Percentiles rank a stretch among this genome's conserved stretches.
These are phyloP conservation scores for Microcebus ravelobensis DNA, from an alignment of 2,113 vertebrate genomes.

Conservation along the genomic window DNA sequence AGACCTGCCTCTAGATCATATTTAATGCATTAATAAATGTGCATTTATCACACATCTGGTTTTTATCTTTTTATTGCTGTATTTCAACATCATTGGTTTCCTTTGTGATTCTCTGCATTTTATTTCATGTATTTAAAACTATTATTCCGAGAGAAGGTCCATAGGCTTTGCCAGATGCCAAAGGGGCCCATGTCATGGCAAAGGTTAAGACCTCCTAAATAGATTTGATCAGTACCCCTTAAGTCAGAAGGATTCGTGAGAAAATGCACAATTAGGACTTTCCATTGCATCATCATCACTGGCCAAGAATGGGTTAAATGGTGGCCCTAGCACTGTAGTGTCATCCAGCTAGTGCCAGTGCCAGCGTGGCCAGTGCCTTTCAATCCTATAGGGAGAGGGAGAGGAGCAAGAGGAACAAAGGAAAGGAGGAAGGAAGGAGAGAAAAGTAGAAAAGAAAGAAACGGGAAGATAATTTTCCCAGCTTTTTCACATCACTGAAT, in stretches of 20 bases:
- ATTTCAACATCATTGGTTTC: slow-evolving; percentile 50
- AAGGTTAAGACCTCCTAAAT: not conserved
- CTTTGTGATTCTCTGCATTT: slow-evolving; percentile 45
- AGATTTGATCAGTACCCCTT: not conserved
- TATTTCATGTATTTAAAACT: slow-evolving; percentile 16
- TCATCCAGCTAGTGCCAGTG: not conserved
- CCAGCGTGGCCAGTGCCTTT: not conserved
- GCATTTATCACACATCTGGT: slow-evolving; percentile 51
- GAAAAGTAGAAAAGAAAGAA: not conserved
- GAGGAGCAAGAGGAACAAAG: not conserved
- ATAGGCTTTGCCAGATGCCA: not conserved
- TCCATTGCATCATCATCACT: not conserved
- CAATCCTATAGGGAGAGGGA: not conserved
- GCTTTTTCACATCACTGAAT: slow-evolving; percentile 56
- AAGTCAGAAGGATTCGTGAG: not conserved
- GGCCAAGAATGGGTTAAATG: not conserved
- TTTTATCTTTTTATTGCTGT: slow-evolving; percentile 57
- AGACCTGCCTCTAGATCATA: slow-evolving; percentile 50
- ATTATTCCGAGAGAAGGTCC: not conserved
- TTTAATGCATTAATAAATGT: slow-evolving; percentile 66
- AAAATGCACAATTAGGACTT: not conserved
- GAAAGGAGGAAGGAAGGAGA: not conserved
- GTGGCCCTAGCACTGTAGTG: not conserved
- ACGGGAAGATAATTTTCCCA: not conserved
- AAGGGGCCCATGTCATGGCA: not conserved